A percentile compares a stretch with the other conserved stretches of the same genome.
phyloP scores from a whole-genome alignment of 2,113 vertebrate species.

The Amazona guildingii region DNA sequence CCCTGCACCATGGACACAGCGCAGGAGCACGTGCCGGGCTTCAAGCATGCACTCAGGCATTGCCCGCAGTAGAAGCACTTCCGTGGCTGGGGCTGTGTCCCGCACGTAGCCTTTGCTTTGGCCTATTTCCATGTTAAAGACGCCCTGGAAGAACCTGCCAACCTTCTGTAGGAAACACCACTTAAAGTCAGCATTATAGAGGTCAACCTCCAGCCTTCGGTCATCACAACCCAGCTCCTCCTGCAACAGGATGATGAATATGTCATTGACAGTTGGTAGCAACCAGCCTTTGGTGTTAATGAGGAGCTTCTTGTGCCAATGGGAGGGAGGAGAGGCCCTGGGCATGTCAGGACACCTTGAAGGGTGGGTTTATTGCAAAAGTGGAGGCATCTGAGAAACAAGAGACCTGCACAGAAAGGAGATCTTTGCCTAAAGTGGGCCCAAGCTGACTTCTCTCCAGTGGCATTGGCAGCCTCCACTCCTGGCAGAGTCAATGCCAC shows the following conservation, averaged over 20 bases:
- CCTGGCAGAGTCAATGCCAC: background rate
- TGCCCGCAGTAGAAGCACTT: background rate
- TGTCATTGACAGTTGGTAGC: background rate
- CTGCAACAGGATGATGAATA: background rate
- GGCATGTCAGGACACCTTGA: background rate
- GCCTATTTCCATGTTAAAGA: background rate
- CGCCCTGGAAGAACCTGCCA: background rate
- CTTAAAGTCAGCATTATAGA: background rate
- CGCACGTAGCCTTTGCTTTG: background rate
- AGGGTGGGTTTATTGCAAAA: background rate
- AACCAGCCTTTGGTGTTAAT: background rate
- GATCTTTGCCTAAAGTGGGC: background rate
- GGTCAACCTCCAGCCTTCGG: background rate
- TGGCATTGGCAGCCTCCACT: background rate
- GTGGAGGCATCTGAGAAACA: fast-evolving
- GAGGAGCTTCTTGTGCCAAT: background rate
- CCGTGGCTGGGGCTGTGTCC: background rate
- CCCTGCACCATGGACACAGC: background rate
- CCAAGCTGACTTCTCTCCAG: background rate
- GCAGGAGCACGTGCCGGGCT: background rate
- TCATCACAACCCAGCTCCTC: background rate
- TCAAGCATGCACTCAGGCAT: background rate
- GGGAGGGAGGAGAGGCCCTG: background rate
- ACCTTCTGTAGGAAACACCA: background rate
- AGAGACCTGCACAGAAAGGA: background rate